Conservation (phyloP, 2,888 invertebrate genomes). For the Acanthacorydalis orientalis region DNA sequence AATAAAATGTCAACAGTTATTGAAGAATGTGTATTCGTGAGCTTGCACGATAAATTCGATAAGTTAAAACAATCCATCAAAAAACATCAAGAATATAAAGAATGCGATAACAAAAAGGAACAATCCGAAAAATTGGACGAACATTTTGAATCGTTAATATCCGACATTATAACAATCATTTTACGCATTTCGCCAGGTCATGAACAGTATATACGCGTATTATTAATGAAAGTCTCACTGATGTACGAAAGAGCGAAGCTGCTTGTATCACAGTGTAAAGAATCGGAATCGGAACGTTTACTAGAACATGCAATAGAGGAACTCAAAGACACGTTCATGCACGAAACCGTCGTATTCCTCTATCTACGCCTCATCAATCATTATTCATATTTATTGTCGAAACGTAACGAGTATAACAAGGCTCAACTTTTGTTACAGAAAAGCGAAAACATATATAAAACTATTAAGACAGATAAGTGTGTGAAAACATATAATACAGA, state of each 20-base stretch:
- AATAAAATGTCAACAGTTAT: no score
- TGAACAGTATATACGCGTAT: slow-evolving; percentile 15
- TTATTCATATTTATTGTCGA: slow-evolving; percentile 36
- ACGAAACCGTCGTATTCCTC: slow-evolving; percentile 26
- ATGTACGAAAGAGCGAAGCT: slow-evolving; percentile 24
- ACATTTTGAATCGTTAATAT: not conserved
- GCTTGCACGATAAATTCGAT: not conserved
- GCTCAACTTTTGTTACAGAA: slow-evolving; percentile 33
- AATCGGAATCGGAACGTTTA: slow-evolving; percentile 14
- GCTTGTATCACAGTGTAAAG: slow-evolving; percentile 14
- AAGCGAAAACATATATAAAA: slow-evolving; percentile 29
- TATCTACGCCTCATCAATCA: slow-evolving; percentile 38
- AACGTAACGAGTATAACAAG: slow-evolving; percentile 29
- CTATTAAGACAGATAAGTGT: slow-evolving; percentile 22
- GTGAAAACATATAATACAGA: slow-evolving; percentile 27
- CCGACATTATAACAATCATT: not conserved
- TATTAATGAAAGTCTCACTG: slow-evolving; percentile 22
- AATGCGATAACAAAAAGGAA: not conserved
- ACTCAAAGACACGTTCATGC: slow-evolving; percentile 14
- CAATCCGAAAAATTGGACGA: not conserved
- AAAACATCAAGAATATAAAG: not conserved
- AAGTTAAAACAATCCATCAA: not conserved
- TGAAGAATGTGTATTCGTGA: not conserved
- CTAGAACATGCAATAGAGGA: slow-evolving; percentile 18
- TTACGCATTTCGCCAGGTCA: slow-evolving; percentile 2